A percentile compares a stretch with the other conserved stretches of the same genome.
phyloP scores from a whole-genome alignment of 2,888 invertebrate species.

The Trissolcus brochymenae region DNA sequence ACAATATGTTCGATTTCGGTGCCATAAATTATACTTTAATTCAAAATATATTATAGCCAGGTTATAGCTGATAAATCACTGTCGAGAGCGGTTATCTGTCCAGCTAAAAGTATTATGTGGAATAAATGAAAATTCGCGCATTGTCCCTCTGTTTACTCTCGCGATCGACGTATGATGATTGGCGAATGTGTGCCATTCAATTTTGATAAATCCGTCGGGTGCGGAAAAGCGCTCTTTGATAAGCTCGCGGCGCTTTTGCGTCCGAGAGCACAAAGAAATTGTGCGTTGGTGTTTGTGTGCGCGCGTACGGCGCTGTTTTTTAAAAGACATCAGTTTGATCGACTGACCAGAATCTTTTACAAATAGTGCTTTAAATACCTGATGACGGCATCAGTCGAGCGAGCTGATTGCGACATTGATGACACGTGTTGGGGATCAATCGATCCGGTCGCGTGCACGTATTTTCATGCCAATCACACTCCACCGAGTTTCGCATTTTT shows the following conservation, averaged over 20 bases:
- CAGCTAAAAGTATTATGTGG: conserved; percentile 40
- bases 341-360: conserved; percentile 73
- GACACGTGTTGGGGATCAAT: conserved; percentile 75
- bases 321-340: conserved; percentile 44
- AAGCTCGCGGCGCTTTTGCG: conserved; percentile 41
- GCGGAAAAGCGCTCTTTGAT: conserved; percentile 21
- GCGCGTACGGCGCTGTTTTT: conserved; percentile 13
- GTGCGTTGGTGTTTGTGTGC: not conserved
- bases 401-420: conserved; percentile 75
- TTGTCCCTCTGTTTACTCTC: conserved; percentile 54
- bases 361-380: conserved; percentile 72
- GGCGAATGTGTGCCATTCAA: conserved; percentile 32
- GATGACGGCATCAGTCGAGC: conserved; percentile 70
- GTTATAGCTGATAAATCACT: conserved; percentile 57
- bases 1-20: conserved; percentile 43
- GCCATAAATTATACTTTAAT: conserved; percentile 55
- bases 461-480: conserved; percentile 74
- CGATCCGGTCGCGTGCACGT: conserved; percentile 73
- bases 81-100: conserved; percentile 43
- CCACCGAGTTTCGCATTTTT: conserved; percentile 58
- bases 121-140: conserved; percentile 46
- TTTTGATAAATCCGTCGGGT: conserved; percentile 27
- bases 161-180: conserved; percentile 47
- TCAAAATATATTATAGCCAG: conserved; percentile 51
- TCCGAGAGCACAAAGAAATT: conserved; percentile 36